Evolutionary conservation across 1,140 invertebrate genomes (phyloP), one percentile per base, ranked within the genome.

Genomic region (Nephotettix cincticeps): DNA sequence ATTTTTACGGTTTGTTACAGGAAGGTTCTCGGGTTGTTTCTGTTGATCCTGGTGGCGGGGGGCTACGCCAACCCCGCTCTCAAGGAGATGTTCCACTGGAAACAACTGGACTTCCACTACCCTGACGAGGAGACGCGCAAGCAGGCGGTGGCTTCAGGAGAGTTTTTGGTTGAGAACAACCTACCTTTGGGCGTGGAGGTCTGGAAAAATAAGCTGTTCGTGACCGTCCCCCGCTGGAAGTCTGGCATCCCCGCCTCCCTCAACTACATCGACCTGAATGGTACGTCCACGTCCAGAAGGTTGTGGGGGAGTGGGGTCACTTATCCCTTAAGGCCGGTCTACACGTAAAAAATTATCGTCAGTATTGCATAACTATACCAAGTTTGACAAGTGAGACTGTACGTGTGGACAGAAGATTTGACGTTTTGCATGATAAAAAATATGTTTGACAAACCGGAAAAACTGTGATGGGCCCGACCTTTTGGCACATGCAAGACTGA

Each of bases 171-270:
- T 19, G 85, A 84, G 67, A 89, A 93, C 77, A 92, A 92, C 80
- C 78, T 93, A 70, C 90, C 91, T 1, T 80, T 92, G 17, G 91
- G 91, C 25, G 66, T 94, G 65, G 89, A 87, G 45, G 81, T 87
- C 32, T 93, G 90, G 90, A 84, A 86, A 68, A 86, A 93, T 78
- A 92, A 91, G 83, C 75, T 93, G 47, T 92, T 94, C 76, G 81
- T 93, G 63, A 92, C 91, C 1, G 84, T 92, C 4, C 91, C 91
- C 13, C 83, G 90, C 73, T 93, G 91, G 91, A 86, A 86, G 74
- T 76, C 80, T 27, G 91, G 91, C 25, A 90, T 93, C 6, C 87
- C 89, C 0, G 86, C 90, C 30, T 89, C 89, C 72, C 83, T 93
- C 72, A 88, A 88, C 77, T 92, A 91, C 76, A 86, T 93, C 71